A percentile compares a stretch with the other conserved stretches of the same genome.
Conservation (phyloP, 64 coral and sea anemone genomes). For the Cladopsammia gracilis region DNA sequence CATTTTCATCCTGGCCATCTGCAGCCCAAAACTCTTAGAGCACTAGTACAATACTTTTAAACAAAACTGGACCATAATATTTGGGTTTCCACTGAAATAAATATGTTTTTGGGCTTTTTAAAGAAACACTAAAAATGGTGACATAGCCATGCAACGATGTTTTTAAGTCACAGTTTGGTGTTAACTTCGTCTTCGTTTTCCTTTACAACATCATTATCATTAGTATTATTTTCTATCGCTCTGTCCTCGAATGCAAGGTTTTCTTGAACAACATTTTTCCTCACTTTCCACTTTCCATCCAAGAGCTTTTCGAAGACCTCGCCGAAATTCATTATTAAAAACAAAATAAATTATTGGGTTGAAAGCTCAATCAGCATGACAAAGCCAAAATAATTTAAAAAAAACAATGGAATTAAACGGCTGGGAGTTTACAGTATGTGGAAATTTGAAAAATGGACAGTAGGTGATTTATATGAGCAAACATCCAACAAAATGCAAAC, state of each 20-base stretch:
- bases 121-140: no score
- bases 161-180: no score
- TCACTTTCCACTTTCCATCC: not conserved
- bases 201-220: no score
- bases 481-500: constrained; percentile 59
- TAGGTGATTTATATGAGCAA: constrained; percentile 58
- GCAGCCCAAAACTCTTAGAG: no score
- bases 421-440: constrained; percentile 5
- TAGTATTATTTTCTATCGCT: no score
- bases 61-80: no score
- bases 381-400: constrained; percentile 34
- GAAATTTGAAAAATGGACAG: constrained; percentile 8
- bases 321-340: constrained; percentile 46
- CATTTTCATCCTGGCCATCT: no score
- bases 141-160: no score
- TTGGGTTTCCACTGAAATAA: no score
- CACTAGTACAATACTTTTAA: no score
- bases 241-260: not conserved
- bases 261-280: not conserved
- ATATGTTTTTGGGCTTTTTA: no score
- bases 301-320: not conserved
- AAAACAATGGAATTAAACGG: constrained; percentile 10
- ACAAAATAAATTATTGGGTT: constrained; percentile 50
- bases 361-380: constrained; percentile 42
- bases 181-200: no score